Evolutionary conservation across 2,888 invertebrate species (phyloP), one percentile per base, ranked within the genome.

Genomic region (Corbicula japonica): DNA sequence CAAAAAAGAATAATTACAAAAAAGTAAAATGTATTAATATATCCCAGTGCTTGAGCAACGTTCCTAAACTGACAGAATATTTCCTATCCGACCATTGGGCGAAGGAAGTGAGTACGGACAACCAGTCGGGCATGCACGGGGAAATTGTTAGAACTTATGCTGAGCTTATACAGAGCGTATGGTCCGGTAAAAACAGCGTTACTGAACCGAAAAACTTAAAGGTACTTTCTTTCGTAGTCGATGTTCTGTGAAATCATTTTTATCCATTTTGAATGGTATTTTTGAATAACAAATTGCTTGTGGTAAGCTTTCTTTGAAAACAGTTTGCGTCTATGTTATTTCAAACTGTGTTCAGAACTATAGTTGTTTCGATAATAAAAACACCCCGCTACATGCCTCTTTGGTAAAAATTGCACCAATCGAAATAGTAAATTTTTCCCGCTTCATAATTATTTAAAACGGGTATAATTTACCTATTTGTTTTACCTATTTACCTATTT

Each of bases 71-170:
- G 72, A 94, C 94, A 0, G 92, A 94, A 23, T 95, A 95, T 88
- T 95, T 95, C 88, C 77, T 94, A 44, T 91, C 92, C 34, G 93
- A 93, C 35, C 85, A 91, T n/a, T 94, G 95, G 92, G 86, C 91
- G 68, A 85, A 92, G 8, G 95, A 95, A 80, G 88, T 95, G n/a
- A 95, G 95, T 88, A 90, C 90, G 34, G 93, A 93, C 34, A 95
- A 95, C 86, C 95, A 95, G 1, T 89, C 95, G 1, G 95, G 95
- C n/a, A 95, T 95, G 93, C 91, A 93, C 58, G 95, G 95, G n/a
- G 94, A 94, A 83, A 94, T 95, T 32, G 94, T 95, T 6, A 91
- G 91, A 61, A 92, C 94, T 5, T 95, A 94, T 87, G 95, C 94
- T 18, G 94, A 94, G 28, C 92, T 95, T n/a, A 91, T 95, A 46